phyloP scores from a whole-genome alignment of 2,888 invertebrate genomes.

The Brenthis daphne region DNA sequence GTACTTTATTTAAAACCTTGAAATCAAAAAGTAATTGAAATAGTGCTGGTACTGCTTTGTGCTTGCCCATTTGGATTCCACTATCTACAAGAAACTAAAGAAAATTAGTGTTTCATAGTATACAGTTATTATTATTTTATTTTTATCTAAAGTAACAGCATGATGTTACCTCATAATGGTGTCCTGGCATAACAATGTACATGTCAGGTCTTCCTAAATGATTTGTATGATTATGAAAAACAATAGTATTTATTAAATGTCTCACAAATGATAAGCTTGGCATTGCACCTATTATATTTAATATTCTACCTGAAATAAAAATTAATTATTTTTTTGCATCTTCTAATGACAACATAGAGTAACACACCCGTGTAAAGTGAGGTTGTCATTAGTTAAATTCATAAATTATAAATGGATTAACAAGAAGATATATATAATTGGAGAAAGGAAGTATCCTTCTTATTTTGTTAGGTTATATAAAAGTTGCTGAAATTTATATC shows the following conservation, averaged over 20 bases:
- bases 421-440: too few species aligned
- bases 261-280: constrained; percentile 82
- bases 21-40: constrained; percentile 87
- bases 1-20: constrained; percentile 82
- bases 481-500: too few species aligned
- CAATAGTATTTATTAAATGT: constrained; percentile 82
- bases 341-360: background rate
- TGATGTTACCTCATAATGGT: constrained; percentile 81
- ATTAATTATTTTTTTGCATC: background rate
- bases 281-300: constrained; percentile 84
- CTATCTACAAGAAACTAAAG: constrained; percentile 82
- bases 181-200: constrained; percentile 83
- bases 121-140: constrained; percentile 13
- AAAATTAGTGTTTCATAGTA: constrained; percentile 41
- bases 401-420: too few species aligned
- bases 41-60: constrained; percentile 82
- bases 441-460: too few species aligned
- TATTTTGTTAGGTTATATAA: too few species aligned
- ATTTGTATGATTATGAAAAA: constrained; percentile 81
- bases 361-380: too few species aligned
- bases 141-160: background rate
- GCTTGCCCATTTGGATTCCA: constrained; percentile 76
- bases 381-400: too few species aligned
- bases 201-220: constrained; percentile 84
- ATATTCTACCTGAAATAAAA: constrained; percentile 71